phyloP scores from a whole-genome alignment of 2,888 invertebrate genomes.

The Capitulum mitella region DNA sequence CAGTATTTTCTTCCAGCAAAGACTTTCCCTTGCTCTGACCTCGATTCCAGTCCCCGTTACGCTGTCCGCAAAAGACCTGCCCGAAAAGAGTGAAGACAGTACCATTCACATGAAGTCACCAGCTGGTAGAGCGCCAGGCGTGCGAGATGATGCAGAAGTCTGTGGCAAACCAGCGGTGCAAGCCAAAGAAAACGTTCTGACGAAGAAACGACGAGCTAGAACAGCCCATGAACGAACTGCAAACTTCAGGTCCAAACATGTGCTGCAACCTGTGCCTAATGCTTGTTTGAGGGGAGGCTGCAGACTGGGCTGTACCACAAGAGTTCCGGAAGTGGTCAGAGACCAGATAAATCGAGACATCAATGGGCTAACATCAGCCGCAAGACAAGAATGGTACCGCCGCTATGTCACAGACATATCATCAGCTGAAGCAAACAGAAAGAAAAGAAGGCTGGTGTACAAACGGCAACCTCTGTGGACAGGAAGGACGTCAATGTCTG shows the following conservation, averaged over 20 bases:
- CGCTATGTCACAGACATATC: not conserved
- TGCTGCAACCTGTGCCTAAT: not conserved
- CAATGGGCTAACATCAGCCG: not conserved
- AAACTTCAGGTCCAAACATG: not conserved
- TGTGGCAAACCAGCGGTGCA: too few relatives aligned
- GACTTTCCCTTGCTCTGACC: not conserved
- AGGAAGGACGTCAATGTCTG: not conserved
- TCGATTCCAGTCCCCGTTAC: not conserved
- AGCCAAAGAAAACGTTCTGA: not conserved
- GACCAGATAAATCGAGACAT: not conserved
- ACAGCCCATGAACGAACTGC: not conserved
- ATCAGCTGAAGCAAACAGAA: not conserved
- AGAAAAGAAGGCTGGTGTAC: not conserved
- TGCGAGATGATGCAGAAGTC: not conserved
- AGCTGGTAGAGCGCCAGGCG: not conserved
- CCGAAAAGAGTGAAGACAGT: not conserved
- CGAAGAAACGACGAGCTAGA: not conserved
- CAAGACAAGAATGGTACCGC: not conserved
- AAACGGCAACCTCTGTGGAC: not conserved
- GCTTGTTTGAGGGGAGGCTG: not conserved
- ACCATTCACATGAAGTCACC: not conserved
- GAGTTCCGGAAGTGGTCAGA: not conserved
- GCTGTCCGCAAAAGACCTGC: not conserved
- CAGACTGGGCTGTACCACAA: not conserved
- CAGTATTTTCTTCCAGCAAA: not conserved